phyloP scores from a whole-genome alignment of 2,888 invertebrate species.

The Coenonympha arcania region DNA sequence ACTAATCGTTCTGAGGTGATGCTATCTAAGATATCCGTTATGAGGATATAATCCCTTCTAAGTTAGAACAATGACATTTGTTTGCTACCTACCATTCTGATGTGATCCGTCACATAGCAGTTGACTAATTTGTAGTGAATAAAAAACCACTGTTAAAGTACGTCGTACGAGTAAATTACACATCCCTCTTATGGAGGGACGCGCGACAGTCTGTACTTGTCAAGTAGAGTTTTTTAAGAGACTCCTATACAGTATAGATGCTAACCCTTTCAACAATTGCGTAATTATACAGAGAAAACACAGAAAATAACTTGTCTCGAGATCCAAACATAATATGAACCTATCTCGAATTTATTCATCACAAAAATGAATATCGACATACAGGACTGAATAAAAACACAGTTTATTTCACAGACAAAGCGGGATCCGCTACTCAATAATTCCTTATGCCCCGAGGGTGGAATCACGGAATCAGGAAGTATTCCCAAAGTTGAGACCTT shows the following conservation, averaged over 20 bases:
- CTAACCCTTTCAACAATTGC: background rate
- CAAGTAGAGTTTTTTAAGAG: background rate
- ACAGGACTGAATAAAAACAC: conserved; percentile 9
- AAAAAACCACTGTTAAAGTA: too few relatives aligned
- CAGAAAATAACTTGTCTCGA: background rate
- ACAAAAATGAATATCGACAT: conserved; percentile 14
- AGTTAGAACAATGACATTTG: too few relatives aligned
- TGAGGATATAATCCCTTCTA: too few relatives aligned
- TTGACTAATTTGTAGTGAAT: too few relatives aligned
- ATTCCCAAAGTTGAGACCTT: conserved; percentile 26
- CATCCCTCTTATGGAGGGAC: background rate
- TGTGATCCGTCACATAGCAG: too few relatives aligned
- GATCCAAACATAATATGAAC: conserved; percentile 2
- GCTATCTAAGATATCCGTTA: too few relatives aligned
- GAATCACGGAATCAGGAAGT: conserved; percentile 26
- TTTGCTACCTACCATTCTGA: too few relatives aligned
- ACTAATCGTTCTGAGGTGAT: too few relatives aligned
- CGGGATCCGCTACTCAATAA: conserved; percentile 23
- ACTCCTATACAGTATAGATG: background rate
- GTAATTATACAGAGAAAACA: background rate
- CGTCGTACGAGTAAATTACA: background rate
- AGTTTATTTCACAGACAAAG: conserved; percentile 22
- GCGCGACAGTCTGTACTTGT: too few relatives aligned
- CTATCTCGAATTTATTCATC: conserved; percentile 15
- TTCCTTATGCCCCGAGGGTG: conserved; percentile 23